Evolutionary conservation across 2,797 vertebrate genomes (phyloP).

Genomic region (Tarsius wallacei): DNA sequence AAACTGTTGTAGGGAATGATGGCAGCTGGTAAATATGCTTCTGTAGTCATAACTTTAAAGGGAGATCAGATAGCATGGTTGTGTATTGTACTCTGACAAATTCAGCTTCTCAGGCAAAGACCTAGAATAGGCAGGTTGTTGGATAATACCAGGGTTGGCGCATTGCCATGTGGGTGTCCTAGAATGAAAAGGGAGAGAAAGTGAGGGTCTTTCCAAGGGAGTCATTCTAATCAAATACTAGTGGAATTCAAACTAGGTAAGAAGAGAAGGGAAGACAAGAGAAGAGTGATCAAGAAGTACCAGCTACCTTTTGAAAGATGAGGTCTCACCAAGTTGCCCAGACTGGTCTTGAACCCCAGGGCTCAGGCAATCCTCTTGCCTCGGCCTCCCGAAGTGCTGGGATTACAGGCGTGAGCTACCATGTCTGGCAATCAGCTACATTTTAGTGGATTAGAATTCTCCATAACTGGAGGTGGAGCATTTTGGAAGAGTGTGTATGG

Average conservation of each 20-base stretch:
- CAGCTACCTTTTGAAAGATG: background rate
- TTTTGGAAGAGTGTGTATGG: background rate
- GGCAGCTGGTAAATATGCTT: slow-evolving; percentile 46
- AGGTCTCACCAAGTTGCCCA: too few species aligned
- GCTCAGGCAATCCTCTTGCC: too few species aligned
- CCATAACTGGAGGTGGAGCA: background rate
- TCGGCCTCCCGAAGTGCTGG: too few species aligned
- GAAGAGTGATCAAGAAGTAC: background rate
- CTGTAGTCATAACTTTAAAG: background rate
- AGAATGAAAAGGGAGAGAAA: background rate
- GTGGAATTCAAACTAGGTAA: background rate
- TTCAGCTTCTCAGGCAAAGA: background rate
- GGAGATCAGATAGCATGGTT: background rate
- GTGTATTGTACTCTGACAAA: background rate
- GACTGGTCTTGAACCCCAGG: too few species aligned
- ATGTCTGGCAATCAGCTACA: too few species aligned
- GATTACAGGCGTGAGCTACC: too few species aligned
- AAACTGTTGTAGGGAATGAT: background rate
- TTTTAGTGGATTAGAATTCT: background rate
- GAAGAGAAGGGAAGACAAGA: background rate
- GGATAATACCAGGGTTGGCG: background rate
- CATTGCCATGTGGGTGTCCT: background rate
- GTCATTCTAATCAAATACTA: background rate
- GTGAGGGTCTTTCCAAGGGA: background rate
- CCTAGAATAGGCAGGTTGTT: background rate